These are phyloP conservation scores for Calcarius ornatus DNA, from an alignment of 2,113 vertebrate genomes.

Conservation along the genomic window DNA sequence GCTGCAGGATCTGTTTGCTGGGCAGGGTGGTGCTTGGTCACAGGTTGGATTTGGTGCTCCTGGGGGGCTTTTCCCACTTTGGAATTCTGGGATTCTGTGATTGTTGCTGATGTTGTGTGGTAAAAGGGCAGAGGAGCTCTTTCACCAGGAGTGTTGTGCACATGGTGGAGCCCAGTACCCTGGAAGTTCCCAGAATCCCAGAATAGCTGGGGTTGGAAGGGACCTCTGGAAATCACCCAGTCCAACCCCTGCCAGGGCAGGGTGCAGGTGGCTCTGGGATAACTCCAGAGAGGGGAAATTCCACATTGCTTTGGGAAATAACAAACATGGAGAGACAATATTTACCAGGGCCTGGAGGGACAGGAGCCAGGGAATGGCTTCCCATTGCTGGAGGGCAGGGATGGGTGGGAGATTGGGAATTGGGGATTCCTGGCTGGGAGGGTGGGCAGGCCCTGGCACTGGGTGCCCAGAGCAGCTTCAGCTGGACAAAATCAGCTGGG, in stretches of 20 bases:
- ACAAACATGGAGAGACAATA: neutral
- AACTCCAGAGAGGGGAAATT: neutral
- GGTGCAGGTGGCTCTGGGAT: neutral
- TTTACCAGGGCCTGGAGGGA: rapidly evolving
- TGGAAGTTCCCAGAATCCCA: neutral
- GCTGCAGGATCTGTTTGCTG: rapidly evolving
- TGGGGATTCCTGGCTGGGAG: neutral
- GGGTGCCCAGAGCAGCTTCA: neutral
- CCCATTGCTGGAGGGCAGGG: neutral
- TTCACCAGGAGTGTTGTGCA: rapidly evolving
- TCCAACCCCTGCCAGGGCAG: neutral
- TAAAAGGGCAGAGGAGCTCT: rapidly evolving
- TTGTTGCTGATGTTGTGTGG: neutral
- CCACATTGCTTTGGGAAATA: neutral
- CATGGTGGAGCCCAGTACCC: rapidly evolving
- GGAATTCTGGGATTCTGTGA: neutral
- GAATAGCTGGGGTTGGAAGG: neutral
- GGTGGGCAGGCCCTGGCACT: neutral
- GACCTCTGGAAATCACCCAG: neutral
- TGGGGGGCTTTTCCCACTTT: neutral
- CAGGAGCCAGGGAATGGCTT: neutral
- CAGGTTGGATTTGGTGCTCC: neutral
- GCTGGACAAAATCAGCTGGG: neutral
- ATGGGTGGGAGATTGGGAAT: rapidly evolving
- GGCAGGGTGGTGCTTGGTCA: rapidly evolving